A percentile compares a stretch with the other conserved stretches of the same genome.
Evolutionary conservation across 2,113 vertebrate species (phyloP).

Genomic region (Shinisaurus crocodilurus): DNA sequence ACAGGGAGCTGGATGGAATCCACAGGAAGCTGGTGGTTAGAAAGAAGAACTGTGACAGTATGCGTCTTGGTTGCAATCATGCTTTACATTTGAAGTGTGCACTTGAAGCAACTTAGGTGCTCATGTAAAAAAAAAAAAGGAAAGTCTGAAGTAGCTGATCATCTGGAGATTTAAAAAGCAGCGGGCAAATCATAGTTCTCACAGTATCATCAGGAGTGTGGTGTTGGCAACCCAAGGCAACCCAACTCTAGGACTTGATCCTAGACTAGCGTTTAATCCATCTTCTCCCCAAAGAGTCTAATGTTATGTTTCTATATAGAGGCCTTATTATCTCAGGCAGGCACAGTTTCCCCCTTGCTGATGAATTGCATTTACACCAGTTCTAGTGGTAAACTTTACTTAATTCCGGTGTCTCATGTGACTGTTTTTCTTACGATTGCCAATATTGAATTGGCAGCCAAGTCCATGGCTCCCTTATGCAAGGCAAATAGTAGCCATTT

Average conservation of each 20-base stretch:
- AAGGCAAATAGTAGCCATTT: neutral
- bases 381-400: neutral
- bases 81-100: neutral
- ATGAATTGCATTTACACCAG: neutral
- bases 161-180: neutral
- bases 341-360: neutral
- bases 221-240: neutral
- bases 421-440: neutral
- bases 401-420: conserved; percentile 1
- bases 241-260: neutral
- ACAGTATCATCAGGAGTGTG: neutral
- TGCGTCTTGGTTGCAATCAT: neutral
- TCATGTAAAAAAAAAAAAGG: neutral
- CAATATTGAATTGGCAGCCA: conserved; percentile 9
- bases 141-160: neutral
- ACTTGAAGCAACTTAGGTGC: neutral
- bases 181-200: neutral
- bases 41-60: neutral
- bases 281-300: neutral
- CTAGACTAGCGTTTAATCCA: neutral
- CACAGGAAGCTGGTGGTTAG: neutral
- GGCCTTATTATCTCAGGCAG: neutral
- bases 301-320: neutral
- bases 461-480: neutral
- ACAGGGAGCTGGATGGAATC: neutral